A percentile compares a stretch with the other conserved stretches of the same genome.
phyloP scores from a whole-genome alignment of 2,888 invertebrate genomes.

The Alitta virens region DNA sequence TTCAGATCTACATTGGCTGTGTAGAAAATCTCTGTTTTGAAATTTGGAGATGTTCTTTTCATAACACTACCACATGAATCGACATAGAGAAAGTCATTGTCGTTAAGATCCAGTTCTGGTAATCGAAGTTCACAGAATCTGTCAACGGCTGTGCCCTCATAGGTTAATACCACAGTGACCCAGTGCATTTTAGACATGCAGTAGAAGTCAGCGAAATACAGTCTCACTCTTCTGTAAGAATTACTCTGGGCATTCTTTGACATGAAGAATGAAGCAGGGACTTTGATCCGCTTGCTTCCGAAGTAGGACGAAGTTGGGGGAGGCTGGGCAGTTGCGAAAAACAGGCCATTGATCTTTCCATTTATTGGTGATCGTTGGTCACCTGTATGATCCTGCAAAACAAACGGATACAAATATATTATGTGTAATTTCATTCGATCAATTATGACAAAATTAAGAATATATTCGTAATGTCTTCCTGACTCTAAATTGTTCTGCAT shows the following conservation, averaged over 20 bases:
- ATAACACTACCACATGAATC: not conserved
- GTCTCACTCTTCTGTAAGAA: not conserved
- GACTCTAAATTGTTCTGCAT: too few species aligned
- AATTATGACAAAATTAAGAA: too few species aligned
- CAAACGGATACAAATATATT: too few species aligned
- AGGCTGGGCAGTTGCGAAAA: slow-evolving; percentile 5
- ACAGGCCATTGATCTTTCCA: slow-evolving; percentile 16
- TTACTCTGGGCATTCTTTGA: not conserved
- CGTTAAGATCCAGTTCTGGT: not conserved
- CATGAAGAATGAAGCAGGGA: not conserved
- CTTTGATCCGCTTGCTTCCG: not conserved
- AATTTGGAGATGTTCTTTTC: not conserved
- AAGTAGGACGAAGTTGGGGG: not conserved
- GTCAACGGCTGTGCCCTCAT: not conserved
- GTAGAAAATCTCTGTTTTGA: slow-evolving; percentile 13
- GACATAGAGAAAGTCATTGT: not conserved
- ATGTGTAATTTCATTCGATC: too few species aligned
- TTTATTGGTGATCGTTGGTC: slow-evolving; percentile 17
- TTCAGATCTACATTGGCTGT: slow-evolving; percentile 7
- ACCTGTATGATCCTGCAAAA: slow-evolving; percentile 16
- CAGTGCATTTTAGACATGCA: slow-evolving; percentile 14
- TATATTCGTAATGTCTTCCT: too few species aligned
- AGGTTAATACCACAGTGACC: slow-evolving; percentile 9
- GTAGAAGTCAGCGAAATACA: slow-evolving; percentile 22
- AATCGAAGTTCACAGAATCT: not conserved